Conservation (phyloP, 2,888 invertebrate species). For the Arge pagana region DNA sequence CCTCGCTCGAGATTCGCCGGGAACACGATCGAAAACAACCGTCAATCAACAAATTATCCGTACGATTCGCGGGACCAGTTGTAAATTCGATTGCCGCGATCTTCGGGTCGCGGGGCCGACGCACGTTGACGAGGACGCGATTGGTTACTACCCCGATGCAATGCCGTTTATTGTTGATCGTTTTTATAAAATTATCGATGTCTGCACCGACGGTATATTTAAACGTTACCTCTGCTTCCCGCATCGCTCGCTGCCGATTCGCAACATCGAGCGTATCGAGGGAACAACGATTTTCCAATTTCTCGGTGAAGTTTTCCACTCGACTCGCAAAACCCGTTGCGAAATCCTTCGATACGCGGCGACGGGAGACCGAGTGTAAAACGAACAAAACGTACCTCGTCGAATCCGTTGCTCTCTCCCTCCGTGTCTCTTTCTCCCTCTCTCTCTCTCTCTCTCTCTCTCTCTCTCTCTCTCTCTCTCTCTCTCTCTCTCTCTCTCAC, state of each 20-base stretch:
- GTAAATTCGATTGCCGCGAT: too few species aligned
- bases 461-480: conserved; percentile 17
- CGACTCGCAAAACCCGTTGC: too few species aligned
- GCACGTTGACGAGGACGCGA: too few species aligned
- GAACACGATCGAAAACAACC: too few species aligned
- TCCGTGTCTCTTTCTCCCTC: conserved; percentile 21
- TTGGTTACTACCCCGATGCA: neutral
- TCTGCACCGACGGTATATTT: conserved; percentile 21
- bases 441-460: conserved; percentile 19
- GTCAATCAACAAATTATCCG: too few species aligned
- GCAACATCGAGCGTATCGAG: conserved; percentile 18
- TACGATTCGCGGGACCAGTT: too few species aligned
- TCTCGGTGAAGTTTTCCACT: too few species aligned
- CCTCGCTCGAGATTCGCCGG: too few species aligned
- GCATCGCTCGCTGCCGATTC: conserved; percentile 16
- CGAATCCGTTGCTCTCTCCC: conserved; percentile 30
- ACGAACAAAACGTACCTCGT: conserved; percentile 12
- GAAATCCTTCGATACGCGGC: too few species aligned
- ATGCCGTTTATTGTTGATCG: neutral
- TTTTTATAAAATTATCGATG: conserved; percentile 18
- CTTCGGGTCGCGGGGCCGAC: too few species aligned
- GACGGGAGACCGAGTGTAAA: too few species aligned
- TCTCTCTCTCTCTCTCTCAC: neutral
- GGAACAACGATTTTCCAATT: too few species aligned
- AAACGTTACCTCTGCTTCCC: conserved; percentile 13